Evolutionary conservation across 2,888 invertebrate species (phyloP), one percentile per base, ranked within the genome.

Genomic region (Macrophya alboannulata): DNA sequence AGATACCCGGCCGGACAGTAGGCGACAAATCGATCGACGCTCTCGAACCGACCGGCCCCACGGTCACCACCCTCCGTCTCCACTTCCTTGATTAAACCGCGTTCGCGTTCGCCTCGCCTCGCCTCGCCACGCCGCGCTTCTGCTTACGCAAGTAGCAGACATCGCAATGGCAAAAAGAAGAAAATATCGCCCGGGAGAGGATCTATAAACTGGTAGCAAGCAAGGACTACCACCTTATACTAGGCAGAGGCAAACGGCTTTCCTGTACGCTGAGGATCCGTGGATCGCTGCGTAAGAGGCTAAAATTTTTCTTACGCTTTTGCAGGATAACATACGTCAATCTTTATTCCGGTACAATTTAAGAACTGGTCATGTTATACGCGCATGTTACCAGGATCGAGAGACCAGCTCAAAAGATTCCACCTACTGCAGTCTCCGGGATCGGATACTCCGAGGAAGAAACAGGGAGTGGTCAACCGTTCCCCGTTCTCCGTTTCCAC

Each of bases 1-100:
- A 89, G 90, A 90, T 71, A 68, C 83, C 68, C 90, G 87, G 89
- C 92, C 92, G 92, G 92, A 92, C 92, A 81, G 62, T 40, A 45
- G 92, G 90, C 92, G 92, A 92, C 92, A 93, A 92, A 93, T 93
- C 92, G 92, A 93, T 92, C 92, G 92, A 89, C 88, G 90, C 89
- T 90, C 91, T 90, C 89, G 90, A 90, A 91, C 91, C 91, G 88
- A 87, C 88, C 88, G 87, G 87, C 85, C 85, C 65, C 43, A 31
- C 71, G 83, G 68, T 86, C 87, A 86, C 79, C 86, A 65, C 86
- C 89, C 87, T 86, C 86, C 87, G 76, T 86, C 86, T 85, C 83
- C 51, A 83, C 90, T 90, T 91, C 88, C 90, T 91, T 91, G 91
- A 91, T 91, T 91, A 91, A 91, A 91, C 91, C 89, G 81, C 45